Percentiles rank a stretch among this genome's conserved stretches.
These are phyloP conservation scores for Pterois miles DNA, from an alignment of 2,797 vertebrate genomes.

Conservation along the genomic window DNA sequence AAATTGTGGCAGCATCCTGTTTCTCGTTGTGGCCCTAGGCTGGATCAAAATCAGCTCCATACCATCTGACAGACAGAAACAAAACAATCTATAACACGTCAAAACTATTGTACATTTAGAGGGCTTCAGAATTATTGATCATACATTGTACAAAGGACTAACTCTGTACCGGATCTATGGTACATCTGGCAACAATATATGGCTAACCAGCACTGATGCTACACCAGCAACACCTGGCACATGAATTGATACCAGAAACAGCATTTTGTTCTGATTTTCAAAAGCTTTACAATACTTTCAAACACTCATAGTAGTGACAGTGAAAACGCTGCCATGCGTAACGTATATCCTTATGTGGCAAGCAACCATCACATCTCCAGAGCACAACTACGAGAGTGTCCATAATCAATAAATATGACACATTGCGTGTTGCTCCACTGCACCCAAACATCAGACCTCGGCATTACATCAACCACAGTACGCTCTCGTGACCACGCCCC, in stretches of 20 bases:
- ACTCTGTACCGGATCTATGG: neutral
- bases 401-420: neutral
- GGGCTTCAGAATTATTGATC: neutral
- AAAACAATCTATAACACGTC: neutral
- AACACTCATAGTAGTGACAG: neutral
- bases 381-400: neutral
- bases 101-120: neutral
- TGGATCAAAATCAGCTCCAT: neutral
- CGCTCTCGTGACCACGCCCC: too few species aligned
- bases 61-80: neutral
- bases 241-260: neutral
- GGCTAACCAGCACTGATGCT: neutral
- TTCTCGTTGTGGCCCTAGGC: neutral
- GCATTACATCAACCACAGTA: too few species aligned
- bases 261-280: neutral
- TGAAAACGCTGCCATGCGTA: neutral
- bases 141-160: neutral
- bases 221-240: neutral
- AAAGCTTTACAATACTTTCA: neutral
- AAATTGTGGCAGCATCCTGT: neutral
- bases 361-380: neutral
- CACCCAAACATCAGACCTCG: neutral
- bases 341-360: neutral
- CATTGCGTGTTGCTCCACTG: neutral
- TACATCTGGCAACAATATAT: neutral